phyloP scores from a whole-genome alignment of 2,797 vertebrate genomes.

The Semaprochilodus insignis region DNA sequence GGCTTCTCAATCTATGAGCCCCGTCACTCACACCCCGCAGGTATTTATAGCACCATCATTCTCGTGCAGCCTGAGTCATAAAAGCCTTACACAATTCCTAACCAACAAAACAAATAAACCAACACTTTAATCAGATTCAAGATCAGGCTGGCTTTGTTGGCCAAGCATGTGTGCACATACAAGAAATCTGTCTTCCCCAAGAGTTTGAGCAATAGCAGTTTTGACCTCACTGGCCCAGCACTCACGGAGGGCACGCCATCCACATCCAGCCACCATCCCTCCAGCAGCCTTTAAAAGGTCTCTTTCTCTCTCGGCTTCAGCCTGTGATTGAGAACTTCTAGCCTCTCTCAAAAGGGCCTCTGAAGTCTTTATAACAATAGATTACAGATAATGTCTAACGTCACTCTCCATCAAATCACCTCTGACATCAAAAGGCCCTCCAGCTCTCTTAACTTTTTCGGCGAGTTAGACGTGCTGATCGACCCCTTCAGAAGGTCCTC shows the following conservation, averaged over 20 bases:
- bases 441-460: conserved; percentile 43
- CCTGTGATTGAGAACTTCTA: conserved; percentile 28
- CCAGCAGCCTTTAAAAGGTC: not conserved
- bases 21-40: too few relatives aligned
- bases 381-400: conserved; percentile 56
- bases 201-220: not conserved
- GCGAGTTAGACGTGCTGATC: conserved; percentile 29
- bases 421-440: conserved; percentile 41
- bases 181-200: not conserved
- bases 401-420: conserved; percentile 48
- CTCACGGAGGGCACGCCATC: not conserved
- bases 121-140: too few relatives aligned
- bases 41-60: too few relatives aligned
- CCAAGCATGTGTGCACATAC: too few relatives aligned
- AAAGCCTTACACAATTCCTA: too few relatives aligned
- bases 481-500: conserved; percentile 28
- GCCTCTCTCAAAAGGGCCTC: conserved; percentile 19
- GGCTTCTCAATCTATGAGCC: too few relatives aligned
- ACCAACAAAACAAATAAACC: too few relatives aligned
- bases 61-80: too few relatives aligned
- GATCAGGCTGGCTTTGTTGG: too few relatives aligned
- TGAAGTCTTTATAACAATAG: conserved; percentile 52
- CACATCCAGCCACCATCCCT: not conserved
- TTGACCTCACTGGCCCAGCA: not conserved
- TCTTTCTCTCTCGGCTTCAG: conserved; percentile 1